Conservation (phyloP, 1,140 invertebrate species). For the Orchestia grillus region DNA sequence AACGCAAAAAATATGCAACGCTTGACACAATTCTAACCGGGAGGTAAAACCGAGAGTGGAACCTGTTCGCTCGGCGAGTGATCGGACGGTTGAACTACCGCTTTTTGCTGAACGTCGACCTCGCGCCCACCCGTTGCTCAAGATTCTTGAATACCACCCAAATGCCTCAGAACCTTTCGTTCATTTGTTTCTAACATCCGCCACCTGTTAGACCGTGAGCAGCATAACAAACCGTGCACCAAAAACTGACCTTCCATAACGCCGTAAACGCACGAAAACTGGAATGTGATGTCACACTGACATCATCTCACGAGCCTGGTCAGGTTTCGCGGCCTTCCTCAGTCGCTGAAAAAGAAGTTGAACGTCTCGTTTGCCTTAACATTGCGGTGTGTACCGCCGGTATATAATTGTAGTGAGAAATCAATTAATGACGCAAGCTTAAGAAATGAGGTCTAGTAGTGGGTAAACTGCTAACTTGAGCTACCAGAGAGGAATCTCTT, state of each 20-base stretch:
- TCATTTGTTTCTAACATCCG: neutral
- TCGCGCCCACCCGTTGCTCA: constrained; percentile 28
- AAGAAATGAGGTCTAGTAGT: too few species aligned
- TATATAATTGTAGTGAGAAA: neutral
- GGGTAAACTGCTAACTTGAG: too few species aligned
- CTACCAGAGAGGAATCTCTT: too few species aligned
- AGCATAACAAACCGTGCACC: neutral
- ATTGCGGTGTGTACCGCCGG: neutral
- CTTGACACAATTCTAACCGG: constrained; percentile 23
- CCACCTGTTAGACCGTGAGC: constrained; percentile 8
- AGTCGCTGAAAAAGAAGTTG: neutral
- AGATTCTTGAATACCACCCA: constrained; percentile 27
- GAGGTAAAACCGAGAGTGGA: neutral
- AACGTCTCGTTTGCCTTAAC: neutral
- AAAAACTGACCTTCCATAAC: constrained; percentile 22
- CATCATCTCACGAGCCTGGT: neutral
- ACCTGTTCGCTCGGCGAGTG: neutral
- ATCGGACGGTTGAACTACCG: constrained; percentile 5
- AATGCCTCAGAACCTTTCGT: constrained; percentile 32
- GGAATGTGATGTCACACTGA: neutral
- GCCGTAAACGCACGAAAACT: neutral
- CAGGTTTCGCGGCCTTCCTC: neutral
- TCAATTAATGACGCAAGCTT: too few species aligned
- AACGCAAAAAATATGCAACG: constrained; percentile 4
- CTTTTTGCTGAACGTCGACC: constrained; percentile 37